Percentiles rank a stretch among this genome's conserved stretches.
phyloP scores from a whole-genome alignment of 2,888 invertebrate species.

The Rambutsinella grinnellia region DNA sequence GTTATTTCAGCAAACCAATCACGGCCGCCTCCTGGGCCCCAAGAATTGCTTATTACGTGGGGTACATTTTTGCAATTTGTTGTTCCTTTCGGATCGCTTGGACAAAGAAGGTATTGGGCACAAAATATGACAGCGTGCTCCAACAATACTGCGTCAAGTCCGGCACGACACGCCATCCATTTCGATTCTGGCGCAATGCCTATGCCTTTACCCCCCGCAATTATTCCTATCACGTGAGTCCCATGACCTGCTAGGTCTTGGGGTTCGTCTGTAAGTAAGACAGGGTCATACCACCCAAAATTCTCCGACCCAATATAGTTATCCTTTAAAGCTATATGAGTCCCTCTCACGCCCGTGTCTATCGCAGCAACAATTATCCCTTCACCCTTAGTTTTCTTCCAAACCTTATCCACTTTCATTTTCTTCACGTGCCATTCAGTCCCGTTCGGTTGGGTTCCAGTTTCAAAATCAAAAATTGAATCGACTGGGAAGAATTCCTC shows the following conservation, averaged over 20 bases:
- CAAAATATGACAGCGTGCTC: not conserved
- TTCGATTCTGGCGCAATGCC: not conserved
- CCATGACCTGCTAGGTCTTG: slow-evolving; percentile 10
- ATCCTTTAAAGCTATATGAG: slow-evolving; percentile 18
- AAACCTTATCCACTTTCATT: not conserved
- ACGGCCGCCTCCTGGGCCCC: not conserved
- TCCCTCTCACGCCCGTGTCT: slow-evolving; percentile 21
- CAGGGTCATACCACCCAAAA: slow-evolving; percentile 23
- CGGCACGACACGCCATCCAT: not conserved
- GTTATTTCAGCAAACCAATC: slow-evolving; percentile 14
- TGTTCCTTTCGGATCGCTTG: not conserved
- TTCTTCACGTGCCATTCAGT: slow-evolving; percentile 12
- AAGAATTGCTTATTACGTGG: not conserved
- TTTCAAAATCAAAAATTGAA: slow-evolving; percentile 7
- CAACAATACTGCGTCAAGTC: not conserved
- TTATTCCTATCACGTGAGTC: slow-evolving; percentile 1
- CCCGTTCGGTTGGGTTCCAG: slow-evolving; percentile 15
- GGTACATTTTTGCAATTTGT: not conserved
- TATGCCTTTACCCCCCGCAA: not conserved
- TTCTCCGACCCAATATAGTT: slow-evolving; percentile 5
- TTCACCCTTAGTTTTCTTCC: not conserved
- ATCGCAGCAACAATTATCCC: slow-evolving; percentile 13
- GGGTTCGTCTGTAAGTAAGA: not conserved
- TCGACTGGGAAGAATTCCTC: slow-evolving; percentile 15
- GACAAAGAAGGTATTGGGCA: not conserved